These are phyloP conservation scores for Ia io DNA, from an alignment of 2,113 vertebrate species.

Conservation along the genomic window DNA sequence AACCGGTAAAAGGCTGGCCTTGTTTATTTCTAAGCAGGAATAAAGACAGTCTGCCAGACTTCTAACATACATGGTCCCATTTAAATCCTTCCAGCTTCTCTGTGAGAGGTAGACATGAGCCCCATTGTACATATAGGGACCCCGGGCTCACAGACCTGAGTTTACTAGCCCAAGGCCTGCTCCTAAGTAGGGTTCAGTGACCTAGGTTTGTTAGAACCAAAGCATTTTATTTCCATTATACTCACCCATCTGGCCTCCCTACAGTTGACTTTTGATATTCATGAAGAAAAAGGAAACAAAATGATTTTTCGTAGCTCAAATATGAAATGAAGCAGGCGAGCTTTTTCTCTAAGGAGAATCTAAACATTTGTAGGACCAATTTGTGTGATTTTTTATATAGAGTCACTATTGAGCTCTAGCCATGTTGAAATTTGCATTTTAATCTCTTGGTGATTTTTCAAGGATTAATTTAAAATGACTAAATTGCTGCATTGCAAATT, in stretches of 20 bases:
- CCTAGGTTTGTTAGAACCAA: not conserved
- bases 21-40: conserved; percentile 66
- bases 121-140: conserved; percentile 26
- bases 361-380: conserved; percentile 71
- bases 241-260: not conserved
- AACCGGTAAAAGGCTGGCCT: conserved; percentile 36
- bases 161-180: not conserved
- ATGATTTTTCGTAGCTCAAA: conserved; percentile 36
- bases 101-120: not conserved
- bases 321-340: conserved; percentile 55
- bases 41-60: conserved; percentile 59
- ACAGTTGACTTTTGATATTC: conserved; percentile 56
- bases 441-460: conserved; percentile 74
- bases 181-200: not conserved
- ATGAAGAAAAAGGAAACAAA: conserved; percentile 43
- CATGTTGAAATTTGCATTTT: conserved; percentile 74
- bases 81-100: conserved; percentile 49
- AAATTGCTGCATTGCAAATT: conserved; percentile 68
- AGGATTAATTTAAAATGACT: conserved; percentile 74
- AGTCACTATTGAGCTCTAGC: conserved; percentile 50
- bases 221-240: conserved; percentile 42
- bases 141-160: not conserved
- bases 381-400: conserved; percentile 69
- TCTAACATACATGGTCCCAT: not conserved
- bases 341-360: conserved; percentile 59